Evolutionary conservation across 2,113 vertebrate genomes (phyloP).

Genomic region (Pipa parva): DNA sequence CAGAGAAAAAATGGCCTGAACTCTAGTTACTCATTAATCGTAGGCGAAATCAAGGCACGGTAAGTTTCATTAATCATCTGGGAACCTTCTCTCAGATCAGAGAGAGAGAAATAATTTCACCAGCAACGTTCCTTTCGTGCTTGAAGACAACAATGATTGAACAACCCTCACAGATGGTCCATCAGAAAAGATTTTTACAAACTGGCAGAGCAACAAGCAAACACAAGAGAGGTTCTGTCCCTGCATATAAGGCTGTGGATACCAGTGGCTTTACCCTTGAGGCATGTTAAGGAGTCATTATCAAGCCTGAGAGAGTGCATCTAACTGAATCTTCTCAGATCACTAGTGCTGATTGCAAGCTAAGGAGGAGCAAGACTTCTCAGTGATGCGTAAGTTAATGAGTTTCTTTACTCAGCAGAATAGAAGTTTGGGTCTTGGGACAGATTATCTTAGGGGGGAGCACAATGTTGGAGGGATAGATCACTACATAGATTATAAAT

Average conservation of each 20-base stretch:
- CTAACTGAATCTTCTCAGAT: conserved; percentile 2
- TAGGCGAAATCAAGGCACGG: background rate
- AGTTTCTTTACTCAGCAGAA: background rate
- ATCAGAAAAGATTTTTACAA: too few species aligned
- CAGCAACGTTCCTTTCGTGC: background rate
- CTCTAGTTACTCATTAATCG: too few species aligned
- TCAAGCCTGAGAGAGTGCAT: conserved; percentile 4
- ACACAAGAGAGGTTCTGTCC: background rate
- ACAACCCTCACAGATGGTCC: background rate
- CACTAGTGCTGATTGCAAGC: background rate
- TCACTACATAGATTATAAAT: too few species aligned
- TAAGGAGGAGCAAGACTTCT: background rate
- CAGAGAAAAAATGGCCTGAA: too few species aligned
- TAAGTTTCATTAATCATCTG: background rate
- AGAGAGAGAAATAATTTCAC: background rate
- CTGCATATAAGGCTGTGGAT: background rate
- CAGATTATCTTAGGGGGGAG: background rate
- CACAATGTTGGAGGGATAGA: too few species aligned
- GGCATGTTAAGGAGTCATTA: background rate
- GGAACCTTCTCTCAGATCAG: background rate
- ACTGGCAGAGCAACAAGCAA: too few species aligned
- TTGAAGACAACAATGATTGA: background rate
- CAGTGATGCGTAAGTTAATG: background rate
- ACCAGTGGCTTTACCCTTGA: background rate
- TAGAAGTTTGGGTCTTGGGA: background rate